Percentiles rank a stretch among this genome's conserved stretches.
These are phyloP conservation scores for Microcebus jonahi DNA, from an alignment of 2,113 vertebrate species.

Conservation along the genomic window DNA sequence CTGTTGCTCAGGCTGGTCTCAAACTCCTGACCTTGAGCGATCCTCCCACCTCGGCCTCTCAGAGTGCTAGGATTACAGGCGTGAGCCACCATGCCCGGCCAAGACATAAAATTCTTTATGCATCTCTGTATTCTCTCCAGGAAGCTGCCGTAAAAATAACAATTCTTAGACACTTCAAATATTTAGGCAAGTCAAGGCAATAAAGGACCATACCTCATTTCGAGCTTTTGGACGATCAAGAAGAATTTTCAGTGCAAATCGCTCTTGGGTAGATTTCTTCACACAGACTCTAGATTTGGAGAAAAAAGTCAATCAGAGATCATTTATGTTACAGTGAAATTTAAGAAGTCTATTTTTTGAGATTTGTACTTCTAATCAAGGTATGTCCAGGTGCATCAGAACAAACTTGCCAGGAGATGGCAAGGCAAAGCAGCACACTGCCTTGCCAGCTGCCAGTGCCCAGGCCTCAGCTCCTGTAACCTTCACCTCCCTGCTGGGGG, in stretches of 20 bases:
- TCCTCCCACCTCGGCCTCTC: too few relatives aligned
- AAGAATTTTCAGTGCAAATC: constrained; percentile 99
- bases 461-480: neutral
- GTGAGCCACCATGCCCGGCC: too few relatives aligned
- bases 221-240: constrained; percentile 99
- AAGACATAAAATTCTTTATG: neutral
- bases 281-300: constrained; percentile 93
- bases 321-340: neutral
- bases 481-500: neutral
- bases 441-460: neutral
- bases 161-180: constrained; percentile 6
- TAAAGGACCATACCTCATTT: constrained; percentile 93
- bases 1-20: too few relatives aligned
- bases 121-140: neutral
- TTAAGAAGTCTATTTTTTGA: constrained; percentile 22
- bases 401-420: neutral
- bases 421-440: neutral
- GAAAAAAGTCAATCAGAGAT: constrained; percentile 46
- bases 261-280: constrained; percentile 97
- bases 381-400: neutral
- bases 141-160: neutral
- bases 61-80: too few relatives aligned
- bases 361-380: constrained; percentile 15
- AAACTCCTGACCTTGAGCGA: too few relatives aligned
- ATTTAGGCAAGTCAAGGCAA: constrained; percentile 23